Evolutionary conservation across 2,797 vertebrate genomes (phyloP), one percentile per base, ranked within the genome.

Genomic region (Limnodromus scolopaceus): DNA sequence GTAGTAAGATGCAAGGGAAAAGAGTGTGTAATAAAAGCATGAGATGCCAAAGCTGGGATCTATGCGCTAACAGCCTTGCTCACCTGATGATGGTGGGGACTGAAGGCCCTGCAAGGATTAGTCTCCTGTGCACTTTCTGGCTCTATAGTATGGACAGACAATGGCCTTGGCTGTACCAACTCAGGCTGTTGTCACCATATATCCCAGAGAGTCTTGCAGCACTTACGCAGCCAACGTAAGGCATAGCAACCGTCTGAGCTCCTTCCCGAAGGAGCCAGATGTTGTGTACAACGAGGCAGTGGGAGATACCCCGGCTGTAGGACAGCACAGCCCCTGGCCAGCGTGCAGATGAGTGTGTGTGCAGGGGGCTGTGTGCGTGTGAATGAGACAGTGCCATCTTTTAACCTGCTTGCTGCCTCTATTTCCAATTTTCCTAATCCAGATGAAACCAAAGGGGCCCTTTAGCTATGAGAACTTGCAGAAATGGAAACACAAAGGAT

Each of bases 21-120:
- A 39, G 14, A 25, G 24, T 5, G 5, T 15, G 15, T 22, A 38
- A 61, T 36, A 58, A 53, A 54, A 54, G 7, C 64, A 75, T 3
- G 16, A 28, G 18, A 24, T 14, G 45, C n/a, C 2, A 0, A 51
- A 49, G 34, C 10, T 2, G 0, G 38, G 30, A 43, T 32, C 74
- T 69, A 25, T 8, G 23, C 34, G 4, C 17, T 5, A 25, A 17
- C 1, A n/a, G 30, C 45, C 27, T 41, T 80, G 39, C 48, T 71
- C 48, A 71, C 3, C 34, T 22, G 45, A 9, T 16, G 45, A 15
- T n/a, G 46, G 53, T 51, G 57, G 11, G 34, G 63, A 25, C 16
- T 53, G 32, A 82, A 60, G 49, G 18, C 25, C 16, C 7, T 6
- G 63, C 41, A 70, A 49, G 46, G 41, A 55, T 41, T 71, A 41